Percentiles rank a stretch among this genome's conserved stretches.
Conservation (phyloP, 2,888 invertebrate genomes). For the Tenodera sinensis region DNA sequence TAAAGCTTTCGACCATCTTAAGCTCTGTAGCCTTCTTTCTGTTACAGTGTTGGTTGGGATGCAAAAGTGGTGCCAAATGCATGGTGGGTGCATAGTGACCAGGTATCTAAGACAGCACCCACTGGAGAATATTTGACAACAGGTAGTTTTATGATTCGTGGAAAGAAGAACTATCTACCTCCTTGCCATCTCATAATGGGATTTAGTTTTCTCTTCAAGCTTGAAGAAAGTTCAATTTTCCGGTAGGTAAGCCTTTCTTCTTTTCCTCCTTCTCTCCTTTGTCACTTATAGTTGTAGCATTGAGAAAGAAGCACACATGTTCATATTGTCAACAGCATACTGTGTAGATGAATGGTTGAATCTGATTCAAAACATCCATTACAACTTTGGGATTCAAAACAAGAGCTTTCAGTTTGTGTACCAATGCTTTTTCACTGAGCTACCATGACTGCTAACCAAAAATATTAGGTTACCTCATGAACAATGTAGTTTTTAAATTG, state of each 20-base stretch:
- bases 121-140: slow-evolving; percentile 95
- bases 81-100: slow-evolving; percentile 95
- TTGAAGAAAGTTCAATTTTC: slow-evolving; percentile 87
- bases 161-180: slow-evolving; percentile 95
- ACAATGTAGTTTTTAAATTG: no score
- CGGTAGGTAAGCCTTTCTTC: slow-evolving; percentile 39
- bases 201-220: slow-evolving; percentile 83
- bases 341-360: no score
- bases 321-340: no score
- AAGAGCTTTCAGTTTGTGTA: no score
- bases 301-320: no score
- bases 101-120: slow-evolving; percentile 97
- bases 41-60: slow-evolving; percentile 91
- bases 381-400: no score
- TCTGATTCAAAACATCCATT: no score
- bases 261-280: not conserved
- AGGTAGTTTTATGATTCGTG: slow-evolving; percentile 95
- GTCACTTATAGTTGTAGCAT: not conserved
- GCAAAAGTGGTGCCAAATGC: slow-evolving; percentile 93
- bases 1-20: no score
- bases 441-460: no score
- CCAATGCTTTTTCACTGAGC: no score
- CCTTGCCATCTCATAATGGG: slow-evolving; percentile 91
- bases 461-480: no score
- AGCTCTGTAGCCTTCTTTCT: no score